These are phyloP conservation scores for Drosophila merina DNA, from an alignment of 2,888 invertebrate species.

Conservation along the genomic window DNA sequence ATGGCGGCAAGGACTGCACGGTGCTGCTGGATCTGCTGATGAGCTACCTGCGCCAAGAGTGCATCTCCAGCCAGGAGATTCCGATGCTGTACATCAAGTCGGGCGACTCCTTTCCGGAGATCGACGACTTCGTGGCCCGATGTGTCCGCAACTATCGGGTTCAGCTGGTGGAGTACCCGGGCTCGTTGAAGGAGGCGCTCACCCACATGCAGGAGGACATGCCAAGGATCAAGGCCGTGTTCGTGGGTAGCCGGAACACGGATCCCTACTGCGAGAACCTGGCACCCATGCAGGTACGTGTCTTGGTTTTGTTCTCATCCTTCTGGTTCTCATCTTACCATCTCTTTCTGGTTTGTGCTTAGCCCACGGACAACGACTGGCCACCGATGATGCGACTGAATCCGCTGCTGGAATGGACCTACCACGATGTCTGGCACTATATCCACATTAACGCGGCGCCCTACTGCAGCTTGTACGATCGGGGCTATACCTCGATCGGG, in stretches of 20 bases:
- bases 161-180: conserved; percentile 88
- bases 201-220: conserved; percentile 86
- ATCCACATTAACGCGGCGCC: conserved; percentile 91
- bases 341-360: conserved; percentile 36
- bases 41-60: conserved; percentile 76
- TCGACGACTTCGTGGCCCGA: conserved; percentile 92
- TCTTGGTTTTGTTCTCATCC: too few relatives aligned
- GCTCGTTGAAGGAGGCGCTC: conserved; percentile 90
- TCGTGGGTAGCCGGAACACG: conserved; percentile 95
- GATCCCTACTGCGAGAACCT: conserved; percentile 92
- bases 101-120: conserved; percentile 92
- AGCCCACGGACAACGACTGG: conserved; percentile 95
- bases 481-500: conserved; percentile 96
- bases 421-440: conserved; percentile 96
- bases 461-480: conserved; percentile 95
- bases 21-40: conserved; percentile 90
- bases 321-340: neutral
- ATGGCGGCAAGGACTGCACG: conserved; percentile 99
- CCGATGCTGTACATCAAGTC: conserved; percentile 91
- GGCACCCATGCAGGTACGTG: conserved; percentile 87
- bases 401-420: conserved; percentile 96
- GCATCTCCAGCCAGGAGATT: conserved; percentile 85
- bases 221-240: conserved; percentile 89
- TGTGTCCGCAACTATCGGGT: conserved; percentile 90
- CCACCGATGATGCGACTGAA: conserved; percentile 94